Conservation (phyloP, 2,797 vertebrate genomes). For the Artibeus lituratus region DNA sequence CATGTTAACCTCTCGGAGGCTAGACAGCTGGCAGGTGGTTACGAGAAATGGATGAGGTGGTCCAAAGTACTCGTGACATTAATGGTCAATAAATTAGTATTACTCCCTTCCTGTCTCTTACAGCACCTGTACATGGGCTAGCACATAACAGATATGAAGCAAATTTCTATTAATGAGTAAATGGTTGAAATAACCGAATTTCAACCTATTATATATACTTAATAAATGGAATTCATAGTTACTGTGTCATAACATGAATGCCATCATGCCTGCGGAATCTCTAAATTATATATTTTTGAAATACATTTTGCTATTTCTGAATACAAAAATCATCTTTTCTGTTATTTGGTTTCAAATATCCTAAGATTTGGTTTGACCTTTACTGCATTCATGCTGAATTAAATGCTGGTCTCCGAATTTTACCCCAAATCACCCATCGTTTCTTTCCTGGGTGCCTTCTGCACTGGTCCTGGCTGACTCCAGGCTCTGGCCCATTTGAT, state of each 20-base stretch:
- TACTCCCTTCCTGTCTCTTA: neutral
- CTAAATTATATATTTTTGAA: neutral
- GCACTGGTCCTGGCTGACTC: neutral
- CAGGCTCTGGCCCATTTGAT: slow-evolving; percentile 23
- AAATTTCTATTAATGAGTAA: neutral
- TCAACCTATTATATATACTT: neutral
- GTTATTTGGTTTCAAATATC: slow-evolving; percentile 29
- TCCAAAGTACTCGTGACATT: neutral
- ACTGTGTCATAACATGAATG: neutral
- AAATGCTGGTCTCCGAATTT: slow-evolving; percentile 46
- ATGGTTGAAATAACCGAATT: neutral
- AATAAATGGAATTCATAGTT: neutral
- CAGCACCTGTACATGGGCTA: neutral
- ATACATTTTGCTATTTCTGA: neutral
- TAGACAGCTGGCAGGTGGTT: neutral
- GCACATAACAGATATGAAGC: neutral
- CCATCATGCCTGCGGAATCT: neutral
- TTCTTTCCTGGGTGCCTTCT: slow-evolving; percentile 9
- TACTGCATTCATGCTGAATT: slow-evolving; percentile 30
- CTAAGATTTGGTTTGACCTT: slow-evolving; percentile 21
- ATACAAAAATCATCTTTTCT: neutral
- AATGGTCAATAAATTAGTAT: neutral
- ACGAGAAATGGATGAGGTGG: neutral
- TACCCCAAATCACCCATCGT: neutral
- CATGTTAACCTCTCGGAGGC: neutral